A percentile compares a stretch with the other conserved stretches of the same genome.
Evolutionary conservation across 1,140 invertebrate genomes (phyloP).

Genomic region (Cryptotermes secundus): DNA sequence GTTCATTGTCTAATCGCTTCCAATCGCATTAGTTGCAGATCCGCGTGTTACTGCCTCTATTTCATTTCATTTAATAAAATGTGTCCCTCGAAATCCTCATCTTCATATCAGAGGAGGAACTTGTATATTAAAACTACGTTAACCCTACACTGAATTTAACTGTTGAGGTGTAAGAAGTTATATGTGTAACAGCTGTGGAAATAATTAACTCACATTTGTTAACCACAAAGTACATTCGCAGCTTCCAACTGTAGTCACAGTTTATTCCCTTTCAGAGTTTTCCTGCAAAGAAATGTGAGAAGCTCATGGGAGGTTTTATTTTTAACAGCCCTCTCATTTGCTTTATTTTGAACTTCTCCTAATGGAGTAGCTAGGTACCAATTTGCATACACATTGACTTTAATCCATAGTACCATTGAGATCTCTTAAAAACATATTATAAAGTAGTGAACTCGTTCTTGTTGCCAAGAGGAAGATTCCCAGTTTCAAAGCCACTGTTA

Average conservation of each 20-base stretch:
- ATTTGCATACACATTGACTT: conserved; percentile 22
- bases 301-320: background rate
- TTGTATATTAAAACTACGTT: no score
- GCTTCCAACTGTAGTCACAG: background rate
- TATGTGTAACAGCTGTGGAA: background rate
- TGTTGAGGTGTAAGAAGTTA: background rate
- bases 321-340: background rate
- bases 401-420: conserved; percentile 1
- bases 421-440: conserved; percentile 17
- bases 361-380: background rate
- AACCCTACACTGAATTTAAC: background rate
- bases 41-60: no score
- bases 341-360: background rate
- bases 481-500: background rate
- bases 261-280: background rate
- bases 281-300: background rate
- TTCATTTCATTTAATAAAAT: no score
- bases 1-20: no score
- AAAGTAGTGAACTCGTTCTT: background rate
- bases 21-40: no score
- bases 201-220: background rate
- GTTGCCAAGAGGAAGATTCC: background rate
- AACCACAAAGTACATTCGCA: background rate
- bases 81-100: no score
- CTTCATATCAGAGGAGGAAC: no score